Conservation (phyloP, 2,797 vertebrate species). For the Bradypus variegatus region DNA sequence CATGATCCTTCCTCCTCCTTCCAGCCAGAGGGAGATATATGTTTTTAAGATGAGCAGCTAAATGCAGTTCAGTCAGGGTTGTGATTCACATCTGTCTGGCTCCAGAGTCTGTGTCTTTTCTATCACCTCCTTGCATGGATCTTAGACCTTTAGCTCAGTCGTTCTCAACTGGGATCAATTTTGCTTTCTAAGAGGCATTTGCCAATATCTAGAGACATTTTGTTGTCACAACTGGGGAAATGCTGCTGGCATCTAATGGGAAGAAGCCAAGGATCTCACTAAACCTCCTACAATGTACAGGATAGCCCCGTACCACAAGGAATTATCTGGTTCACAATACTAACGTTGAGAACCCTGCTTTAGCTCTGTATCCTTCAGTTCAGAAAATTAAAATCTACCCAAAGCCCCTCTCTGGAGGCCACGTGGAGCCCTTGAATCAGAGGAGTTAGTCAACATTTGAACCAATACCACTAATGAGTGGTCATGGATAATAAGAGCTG, state of each 20-base stretch:
- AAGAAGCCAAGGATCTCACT: too few species aligned
- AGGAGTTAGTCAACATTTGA: neutral
- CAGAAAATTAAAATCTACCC: neutral
- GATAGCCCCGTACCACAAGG: too few species aligned
- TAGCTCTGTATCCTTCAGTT: neutral
- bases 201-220: neutral
- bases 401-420: neutral
- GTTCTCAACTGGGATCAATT: neutral
- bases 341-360: neutral
- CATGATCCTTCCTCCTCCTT: neutral
- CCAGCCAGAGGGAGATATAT: neutral
- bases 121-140: neutral
- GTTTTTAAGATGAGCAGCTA: neutral
- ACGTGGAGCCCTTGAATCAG: neutral
- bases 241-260: neutral
- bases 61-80: neutral
- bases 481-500: neutral
- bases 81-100: neutral
- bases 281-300: neutral
- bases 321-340: neutral
- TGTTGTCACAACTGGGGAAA: neutral
- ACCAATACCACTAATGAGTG: neutral
- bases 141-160: neutral
- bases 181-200: neutral
- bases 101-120: neutral